Conservation (phyloP, 2,113 vertebrate species). For the Protobothrops flavoviridis region DNA sequence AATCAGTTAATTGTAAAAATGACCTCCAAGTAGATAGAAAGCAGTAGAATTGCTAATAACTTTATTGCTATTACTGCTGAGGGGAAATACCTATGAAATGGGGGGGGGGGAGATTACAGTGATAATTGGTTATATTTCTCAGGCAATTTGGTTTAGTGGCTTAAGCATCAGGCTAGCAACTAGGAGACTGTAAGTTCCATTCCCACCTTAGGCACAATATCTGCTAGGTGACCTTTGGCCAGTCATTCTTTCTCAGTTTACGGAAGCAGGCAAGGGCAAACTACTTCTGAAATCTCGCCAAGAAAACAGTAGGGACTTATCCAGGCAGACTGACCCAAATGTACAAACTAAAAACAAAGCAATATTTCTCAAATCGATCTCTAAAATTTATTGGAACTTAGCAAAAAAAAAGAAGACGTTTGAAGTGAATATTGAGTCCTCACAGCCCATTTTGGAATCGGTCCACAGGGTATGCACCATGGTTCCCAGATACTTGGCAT, state of each 20-base stretch:
- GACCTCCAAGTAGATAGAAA: neutral
- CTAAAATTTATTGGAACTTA: neutral
- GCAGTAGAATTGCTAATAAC: neutral
- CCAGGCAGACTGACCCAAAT: neutral
- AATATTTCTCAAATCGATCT: neutral
- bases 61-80: neutral
- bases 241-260: neutral
- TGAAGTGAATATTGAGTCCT: neutral
- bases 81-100: neutral
- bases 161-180: neutral
- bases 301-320: neutral
- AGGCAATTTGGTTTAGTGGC: neutral
- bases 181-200: neutral
- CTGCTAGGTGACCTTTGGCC: neutral
- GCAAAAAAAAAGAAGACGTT: too few relatives aligned
- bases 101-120: too few relatives aligned
- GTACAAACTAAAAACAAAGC: neutral
- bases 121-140: neutral
- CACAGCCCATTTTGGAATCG: neutral
- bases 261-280: neutral
- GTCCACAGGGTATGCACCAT: neutral
- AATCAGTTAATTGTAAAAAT: neutral
- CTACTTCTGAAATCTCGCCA: neutral
- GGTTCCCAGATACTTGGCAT: neutral
- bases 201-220: neutral